phyloP scores from a whole-genome alignment of 1,140 invertebrate species.

The Leptonema lineaticorne region DNA sequence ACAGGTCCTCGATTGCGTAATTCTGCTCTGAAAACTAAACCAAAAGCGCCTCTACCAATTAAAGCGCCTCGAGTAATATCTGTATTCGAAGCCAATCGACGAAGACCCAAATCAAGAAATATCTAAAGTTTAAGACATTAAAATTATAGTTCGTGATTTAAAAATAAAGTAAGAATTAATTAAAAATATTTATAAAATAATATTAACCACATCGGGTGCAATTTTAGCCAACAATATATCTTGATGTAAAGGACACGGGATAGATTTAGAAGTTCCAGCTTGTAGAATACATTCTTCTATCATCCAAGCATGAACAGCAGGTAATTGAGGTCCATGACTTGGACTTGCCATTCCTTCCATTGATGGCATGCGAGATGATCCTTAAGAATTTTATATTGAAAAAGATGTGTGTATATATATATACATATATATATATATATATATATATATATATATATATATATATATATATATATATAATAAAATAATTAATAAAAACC shows the following conservation, averaged over 20 bases:
- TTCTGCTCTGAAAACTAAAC: conserved; percentile 89
- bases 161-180: conserved; percentile 13
- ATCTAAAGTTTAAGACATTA: conserved; percentile 55
- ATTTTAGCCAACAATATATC: conserved; percentile 63
- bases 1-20: conserved; percentile 74
- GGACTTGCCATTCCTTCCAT: conserved; percentile 64
- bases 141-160: not conserved
- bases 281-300: conserved; percentile 95
- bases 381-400: conserved; percentile 42
- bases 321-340: conserved; percentile 43
- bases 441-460: not conserved
- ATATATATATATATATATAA: not conserved
- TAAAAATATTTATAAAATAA: conserved; percentile 7
- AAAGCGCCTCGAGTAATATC: conserved; percentile 76
- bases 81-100: conserved; percentile 76
- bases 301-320: conserved; percentile 70
- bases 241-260: conserved; percentile 58
- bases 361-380: conserved; percentile 76
- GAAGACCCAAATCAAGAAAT: conserved; percentile 84
- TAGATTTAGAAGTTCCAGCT: conserved; percentile 59
- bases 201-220: conserved; percentile 71
- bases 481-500: conserved; percentile 29
- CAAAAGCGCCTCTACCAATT: conserved; percentile 95
- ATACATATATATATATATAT: conserved; percentile 27
- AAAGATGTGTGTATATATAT: conserved; percentile 22